Evolutionary conservation across 2,797 vertebrate genomes (phyloP).

Genomic region (Chromobotia macracanthus): DNA sequence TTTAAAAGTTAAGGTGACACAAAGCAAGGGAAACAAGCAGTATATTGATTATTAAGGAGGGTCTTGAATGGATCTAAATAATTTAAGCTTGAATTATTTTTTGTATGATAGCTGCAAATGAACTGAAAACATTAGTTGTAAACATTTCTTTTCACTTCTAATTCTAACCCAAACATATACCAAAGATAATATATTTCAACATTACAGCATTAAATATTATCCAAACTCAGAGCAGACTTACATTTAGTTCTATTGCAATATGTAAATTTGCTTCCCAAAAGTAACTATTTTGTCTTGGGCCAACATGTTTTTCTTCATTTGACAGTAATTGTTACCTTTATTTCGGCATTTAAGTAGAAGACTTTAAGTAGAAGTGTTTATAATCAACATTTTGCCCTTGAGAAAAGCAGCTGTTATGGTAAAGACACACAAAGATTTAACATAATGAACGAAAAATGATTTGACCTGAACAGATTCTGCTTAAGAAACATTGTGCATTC

Average conservation of each 20-base stretch:
- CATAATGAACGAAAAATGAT: too few relatives aligned
- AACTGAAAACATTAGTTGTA: neutral
- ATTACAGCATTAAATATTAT: too few relatives aligned
- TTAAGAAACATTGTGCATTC: too few relatives aligned
- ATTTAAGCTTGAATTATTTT: constrained; percentile 1
- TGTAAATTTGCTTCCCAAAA: neutral
- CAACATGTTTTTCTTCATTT: neutral
- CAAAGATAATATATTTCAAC: too few relatives aligned
- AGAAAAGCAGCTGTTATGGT: neutral
- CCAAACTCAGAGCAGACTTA: too few relatives aligned
- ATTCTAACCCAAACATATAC: too few relatives aligned
- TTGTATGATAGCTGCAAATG: neutral
- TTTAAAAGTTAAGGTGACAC: neutral
- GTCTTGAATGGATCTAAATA: neutral
- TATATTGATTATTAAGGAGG: neutral
- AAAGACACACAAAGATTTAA: neutral
- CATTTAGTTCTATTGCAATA: too few relatives aligned
- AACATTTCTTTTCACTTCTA: too few relatives aligned
- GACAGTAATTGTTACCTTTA: neutral
- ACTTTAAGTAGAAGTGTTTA: neutral
- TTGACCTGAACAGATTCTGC: neutral
- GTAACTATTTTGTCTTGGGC: neutral
- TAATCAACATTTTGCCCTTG: neutral
- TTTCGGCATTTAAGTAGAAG: neutral
- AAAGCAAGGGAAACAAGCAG: too few relatives aligned